phyloP scores from a whole-genome alignment of 1,140 invertebrate species.

The Hylaeus volcanicus region DNA sequence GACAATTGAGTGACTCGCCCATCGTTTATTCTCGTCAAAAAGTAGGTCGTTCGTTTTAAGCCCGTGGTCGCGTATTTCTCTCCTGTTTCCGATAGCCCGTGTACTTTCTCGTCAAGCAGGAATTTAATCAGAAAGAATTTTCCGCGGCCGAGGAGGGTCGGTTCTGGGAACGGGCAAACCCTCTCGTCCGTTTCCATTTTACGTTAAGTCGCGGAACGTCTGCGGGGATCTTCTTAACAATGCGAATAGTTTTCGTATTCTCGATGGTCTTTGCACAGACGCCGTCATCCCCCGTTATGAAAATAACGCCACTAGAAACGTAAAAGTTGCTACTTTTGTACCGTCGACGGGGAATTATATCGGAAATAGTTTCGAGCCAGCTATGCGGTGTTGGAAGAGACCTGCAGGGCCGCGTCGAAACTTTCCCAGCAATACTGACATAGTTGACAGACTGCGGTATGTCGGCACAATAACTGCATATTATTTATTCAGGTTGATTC shows the following conservation, averaged over 20 bases:
- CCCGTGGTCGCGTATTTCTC: neutral
- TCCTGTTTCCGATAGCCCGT: neutral
- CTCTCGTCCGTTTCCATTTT: slow-evolving; percentile 54
- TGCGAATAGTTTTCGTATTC: slow-evolving; percentile 57
- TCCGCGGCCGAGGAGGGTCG: slow-evolving; percentile 11
- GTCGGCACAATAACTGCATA: slow-evolving; percentile 55
- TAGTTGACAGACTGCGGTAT: slow-evolving; percentile 45
- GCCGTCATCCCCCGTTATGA: slow-evolving; percentile 60
- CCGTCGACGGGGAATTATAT: slow-evolving; percentile 59
- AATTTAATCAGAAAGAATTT: slow-evolving; percentile 59
- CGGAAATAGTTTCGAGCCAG: slow-evolving; percentile 61
- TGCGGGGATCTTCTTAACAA: slow-evolving; percentile 59
- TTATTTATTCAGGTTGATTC: slow-evolving; percentile 55
- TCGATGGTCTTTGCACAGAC: slow-evolving; percentile 54
- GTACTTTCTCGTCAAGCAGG: slow-evolving; percentile 7
- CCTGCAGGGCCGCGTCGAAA: slow-evolving; percentile 37
- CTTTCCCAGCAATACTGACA: slow-evolving; percentile 38
- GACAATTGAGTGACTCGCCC: too few relatives aligned
- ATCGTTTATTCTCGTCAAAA: too few relatives aligned
- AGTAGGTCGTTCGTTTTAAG: neutral
- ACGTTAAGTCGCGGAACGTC: slow-evolving; percentile 51
- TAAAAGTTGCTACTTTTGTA: slow-evolving; percentile 43
- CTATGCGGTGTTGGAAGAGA: slow-evolving; percentile 28
- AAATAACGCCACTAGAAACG: slow-evolving; percentile 57
- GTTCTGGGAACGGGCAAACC: neutral